Conservation (phyloP, 1,140 invertebrate species). For the Drosophila kikkawai region DNA sequence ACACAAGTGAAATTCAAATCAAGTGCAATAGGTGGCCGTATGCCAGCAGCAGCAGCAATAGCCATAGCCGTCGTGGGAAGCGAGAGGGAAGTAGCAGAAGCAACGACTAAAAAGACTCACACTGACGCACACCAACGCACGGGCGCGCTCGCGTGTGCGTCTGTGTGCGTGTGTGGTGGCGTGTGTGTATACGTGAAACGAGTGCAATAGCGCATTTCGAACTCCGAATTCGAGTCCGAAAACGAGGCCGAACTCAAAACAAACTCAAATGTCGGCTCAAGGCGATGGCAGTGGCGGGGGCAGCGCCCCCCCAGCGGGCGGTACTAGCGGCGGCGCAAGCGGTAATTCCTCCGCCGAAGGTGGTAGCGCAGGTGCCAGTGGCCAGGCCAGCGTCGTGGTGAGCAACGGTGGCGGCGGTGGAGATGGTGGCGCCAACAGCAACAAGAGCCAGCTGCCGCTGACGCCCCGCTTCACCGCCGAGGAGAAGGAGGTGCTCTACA, state of each 20-base stretch:
- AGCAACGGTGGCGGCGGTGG: constrained; percentile 27
- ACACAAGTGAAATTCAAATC: background rate
- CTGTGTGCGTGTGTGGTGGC: constrained; percentile 31
- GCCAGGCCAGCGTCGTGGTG: constrained; percentile 32
- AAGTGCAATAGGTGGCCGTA: constrained; percentile 36
- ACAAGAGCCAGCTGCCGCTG: constrained; percentile 63
- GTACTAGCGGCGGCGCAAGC: constrained; percentile 18
- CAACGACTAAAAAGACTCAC: constrained; percentile 46
- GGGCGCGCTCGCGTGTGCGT: constrained; percentile 27
- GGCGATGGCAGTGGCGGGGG: constrained; percentile 36
- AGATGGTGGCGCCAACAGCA: constrained; percentile 21
- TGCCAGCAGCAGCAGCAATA: constrained; percentile 1
- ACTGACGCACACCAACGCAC: constrained; percentile 41
- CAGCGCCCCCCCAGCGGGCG: constrained; percentile 25
- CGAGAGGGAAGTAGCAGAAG: background rate
- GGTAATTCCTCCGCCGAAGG: constrained; percentile 39
- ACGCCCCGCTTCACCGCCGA: constrained; percentile 82
- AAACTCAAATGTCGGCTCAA: constrained; percentile 47
- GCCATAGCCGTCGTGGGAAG: background rate
- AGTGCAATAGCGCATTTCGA: constrained; percentile 23
- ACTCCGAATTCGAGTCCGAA: constrained; percentile 25
- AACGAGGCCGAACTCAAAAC: constrained; percentile 37
- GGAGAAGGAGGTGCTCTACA: constrained; percentile 82
- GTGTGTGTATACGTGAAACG: constrained; percentile 58
- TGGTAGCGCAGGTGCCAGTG: constrained; percentile 19